phyloP scores from a whole-genome alignment of 2,888 invertebrate species.

The Epirrhoe tristata region DNA sequence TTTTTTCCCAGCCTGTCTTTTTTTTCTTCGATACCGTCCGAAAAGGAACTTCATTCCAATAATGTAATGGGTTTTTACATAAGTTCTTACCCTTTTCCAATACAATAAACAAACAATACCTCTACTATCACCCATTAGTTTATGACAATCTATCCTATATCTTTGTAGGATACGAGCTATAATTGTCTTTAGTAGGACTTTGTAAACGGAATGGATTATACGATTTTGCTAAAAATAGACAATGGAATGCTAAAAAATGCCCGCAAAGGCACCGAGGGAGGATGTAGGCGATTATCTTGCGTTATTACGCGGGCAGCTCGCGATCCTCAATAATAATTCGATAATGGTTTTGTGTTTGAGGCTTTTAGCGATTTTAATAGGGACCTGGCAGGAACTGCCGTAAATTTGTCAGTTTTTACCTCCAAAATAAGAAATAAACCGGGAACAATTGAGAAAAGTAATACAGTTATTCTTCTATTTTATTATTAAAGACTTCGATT shows the following conservation, averaged over 20 bases:
- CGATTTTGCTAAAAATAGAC: conserved; percentile 48
- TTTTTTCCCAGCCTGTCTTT: no score
- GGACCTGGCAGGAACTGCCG: conserved; percentile 8
- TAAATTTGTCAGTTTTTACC: background rate
- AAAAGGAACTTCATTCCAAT: no score
- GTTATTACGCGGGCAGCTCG: conserved; percentile 56
- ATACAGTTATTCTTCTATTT: no score
- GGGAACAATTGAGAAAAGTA: background rate
- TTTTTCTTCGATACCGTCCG: no score
- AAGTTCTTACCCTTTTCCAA: no score
- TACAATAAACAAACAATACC: no score
- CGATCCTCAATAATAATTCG: conserved; percentile 35
- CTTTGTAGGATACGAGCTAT: no score
- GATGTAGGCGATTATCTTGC: conserved; percentile 73
- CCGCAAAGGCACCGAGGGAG: conserved; percentile 64
- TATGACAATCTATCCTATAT: background rate
- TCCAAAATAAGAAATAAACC: background rate
- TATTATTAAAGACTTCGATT: no score
- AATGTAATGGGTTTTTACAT: no score
- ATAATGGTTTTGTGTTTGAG: conserved; percentile 31
- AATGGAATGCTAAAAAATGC: conserved; percentile 58
- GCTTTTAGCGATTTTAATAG: conserved; percentile 23
- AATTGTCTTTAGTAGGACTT: background rate
- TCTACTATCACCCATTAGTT: background rate
- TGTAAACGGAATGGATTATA: conserved; percentile 37